Evolutionary conservation across 2,888 invertebrate genomes (phyloP), one percentile per base, ranked within the genome.

Genomic region (Drosophila mettleri): DNA sequence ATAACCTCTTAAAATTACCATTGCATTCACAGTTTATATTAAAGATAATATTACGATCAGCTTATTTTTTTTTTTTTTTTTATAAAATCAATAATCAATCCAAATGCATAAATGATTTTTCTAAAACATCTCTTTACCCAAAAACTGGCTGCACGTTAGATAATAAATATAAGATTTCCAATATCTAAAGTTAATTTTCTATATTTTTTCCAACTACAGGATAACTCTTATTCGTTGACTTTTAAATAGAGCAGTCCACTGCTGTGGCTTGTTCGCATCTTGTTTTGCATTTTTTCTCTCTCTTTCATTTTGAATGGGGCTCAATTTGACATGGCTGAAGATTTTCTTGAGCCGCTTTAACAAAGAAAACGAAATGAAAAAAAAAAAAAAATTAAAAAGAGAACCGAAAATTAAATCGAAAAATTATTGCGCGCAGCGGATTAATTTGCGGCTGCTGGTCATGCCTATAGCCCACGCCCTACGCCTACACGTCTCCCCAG

Each of bases 301-400:
- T 61, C 43, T 24, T 27, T 55, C n/a, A n/a, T 52, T 64, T 67
- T 69, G 86, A 87, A 81, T 72, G 88, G 64, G 79, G 72, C 82
- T 80, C 81, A 87, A 85, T 89, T 85, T 89, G 89, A 87, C 85
- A 85, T 85, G 89, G 82, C 76, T 78, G 69, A 81, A 68, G 88
- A 89, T 85, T 89, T 89, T 76, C 82, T 73, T 77, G 66, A 78
- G 87, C 66, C 52, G 60, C 71, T 54, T 65, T 65, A 64, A 69
- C 67, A 59, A 57, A 68, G 66, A 67, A 51, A 74, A 49, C 54
- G 38, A 63, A 33, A 22, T 38, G 2, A 16, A 2, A 16, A 34
- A 24, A n/a, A 34, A 29, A 46, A 27, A 24, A n/a, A n/a, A 14
- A 46, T 49, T 16, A 52, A 45, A 67, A 57, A 57, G 38, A 54